These are phyloP conservation scores for Boloria euphrosyne DNA, from an alignment of 2,888 invertebrate species.

Conservation along the genomic window DNA sequence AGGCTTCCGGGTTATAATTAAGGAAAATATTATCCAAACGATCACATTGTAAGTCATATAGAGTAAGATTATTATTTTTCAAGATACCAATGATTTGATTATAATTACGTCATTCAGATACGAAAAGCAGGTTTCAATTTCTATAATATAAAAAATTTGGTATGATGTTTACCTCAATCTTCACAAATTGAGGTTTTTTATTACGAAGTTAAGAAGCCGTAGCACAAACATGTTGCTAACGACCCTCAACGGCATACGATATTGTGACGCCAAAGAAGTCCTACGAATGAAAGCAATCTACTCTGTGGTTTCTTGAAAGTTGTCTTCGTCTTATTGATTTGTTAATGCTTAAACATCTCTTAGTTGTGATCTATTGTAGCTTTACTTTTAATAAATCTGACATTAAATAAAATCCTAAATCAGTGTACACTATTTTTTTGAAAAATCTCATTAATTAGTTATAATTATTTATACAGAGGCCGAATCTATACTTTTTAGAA, in stretches of 20 bases:
- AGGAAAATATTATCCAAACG: too few species aligned
- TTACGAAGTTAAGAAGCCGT: slow-evolving; percentile 20
- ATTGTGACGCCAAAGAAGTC: slow-evolving; percentile 34
- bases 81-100: too few species aligned
- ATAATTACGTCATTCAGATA: neutral
- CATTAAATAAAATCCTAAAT: too few species aligned
- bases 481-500: too few species aligned
- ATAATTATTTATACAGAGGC: too few species aligned
- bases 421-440: too few species aligned
- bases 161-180: neutral
- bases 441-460: too few species aligned
- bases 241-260: slow-evolving; percentile 24
- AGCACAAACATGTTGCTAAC: slow-evolving; percentile 25
- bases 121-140: neutral
- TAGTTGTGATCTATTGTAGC: neutral
- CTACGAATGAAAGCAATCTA: slow-evolving; percentile 33
- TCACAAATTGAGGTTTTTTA: neutral
- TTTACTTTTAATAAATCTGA: neutral
- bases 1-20: too few species aligned
- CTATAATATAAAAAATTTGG: neutral
- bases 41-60: too few species aligned
- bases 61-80: too few species aligned
- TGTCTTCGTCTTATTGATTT: slow-evolving; percentile 8
- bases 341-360: neutral
- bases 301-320: slow-evolving; percentile 31